These are phyloP conservation scores for Streptopelia turtur DNA, from an alignment of 2,797 vertebrate genomes.

Conservation along the genomic window DNA sequence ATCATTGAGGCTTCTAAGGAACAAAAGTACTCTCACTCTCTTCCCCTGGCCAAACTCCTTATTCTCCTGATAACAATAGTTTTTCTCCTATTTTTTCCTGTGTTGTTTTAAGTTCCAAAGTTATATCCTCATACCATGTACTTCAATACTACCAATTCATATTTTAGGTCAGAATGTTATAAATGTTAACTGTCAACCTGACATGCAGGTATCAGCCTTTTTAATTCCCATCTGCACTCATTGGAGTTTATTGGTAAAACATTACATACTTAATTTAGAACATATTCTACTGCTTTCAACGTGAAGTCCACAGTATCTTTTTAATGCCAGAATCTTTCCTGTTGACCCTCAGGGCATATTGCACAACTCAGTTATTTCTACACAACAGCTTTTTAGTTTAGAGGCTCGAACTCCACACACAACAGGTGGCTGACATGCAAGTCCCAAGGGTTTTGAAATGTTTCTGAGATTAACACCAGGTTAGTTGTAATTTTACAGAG, in stretches of 20 bases:
- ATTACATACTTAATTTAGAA: background rate
- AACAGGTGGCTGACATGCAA: background rate
- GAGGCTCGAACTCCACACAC: background rate
- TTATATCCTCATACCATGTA: background rate
- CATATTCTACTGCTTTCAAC: background rate
- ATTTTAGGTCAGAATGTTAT: background rate
- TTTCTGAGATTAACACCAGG: background rate
- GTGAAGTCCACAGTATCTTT: background rate
- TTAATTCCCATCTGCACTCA: background rate
- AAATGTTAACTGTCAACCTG: background rate
- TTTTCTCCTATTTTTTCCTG: background rate
- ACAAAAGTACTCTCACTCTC: background rate
- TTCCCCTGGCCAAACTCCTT: background rate
- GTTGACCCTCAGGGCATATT: background rate
- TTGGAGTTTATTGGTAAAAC: background rate
- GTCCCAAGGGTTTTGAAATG: background rate
- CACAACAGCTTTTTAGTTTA: background rate
- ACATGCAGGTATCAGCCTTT: background rate
- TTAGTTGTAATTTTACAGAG: background rate
- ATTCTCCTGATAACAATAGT: background rate
- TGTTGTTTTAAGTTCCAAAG: background rate
- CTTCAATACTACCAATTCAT: background rate
- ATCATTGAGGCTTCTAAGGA: conserved; percentile 48
- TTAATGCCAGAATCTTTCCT: background rate
- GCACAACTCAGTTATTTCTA: background rate